Conservation (phyloP, 2,888 invertebrate species). For the Harpalus rubripes region DNA sequence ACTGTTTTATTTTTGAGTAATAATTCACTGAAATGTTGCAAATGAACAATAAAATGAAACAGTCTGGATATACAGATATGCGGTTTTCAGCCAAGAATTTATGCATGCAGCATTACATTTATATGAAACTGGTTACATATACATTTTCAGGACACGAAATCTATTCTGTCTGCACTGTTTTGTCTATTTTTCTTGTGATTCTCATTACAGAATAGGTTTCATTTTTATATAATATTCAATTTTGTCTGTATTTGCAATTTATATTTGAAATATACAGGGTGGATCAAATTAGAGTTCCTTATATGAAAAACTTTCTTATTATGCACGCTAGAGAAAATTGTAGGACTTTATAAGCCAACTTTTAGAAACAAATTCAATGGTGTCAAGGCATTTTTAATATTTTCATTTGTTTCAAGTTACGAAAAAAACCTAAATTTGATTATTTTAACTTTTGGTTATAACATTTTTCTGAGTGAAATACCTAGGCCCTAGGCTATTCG, state of each 20-base stretch:
- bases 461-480: no score
- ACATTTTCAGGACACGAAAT: conserved; percentile 3
- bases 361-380: no score
- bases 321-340: no score
- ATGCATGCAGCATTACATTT: conserved; percentile 54
- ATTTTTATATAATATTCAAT: neutral
- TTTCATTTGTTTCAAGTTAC: no score
- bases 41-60: conserved; percentile 7
- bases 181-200: neutral
- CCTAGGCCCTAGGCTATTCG: no score
- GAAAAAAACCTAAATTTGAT: no score
- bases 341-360: no score
- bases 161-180: neutral
- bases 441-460: no score
- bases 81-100: conserved; percentile 47
- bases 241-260: neutral
- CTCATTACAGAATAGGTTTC: neutral
- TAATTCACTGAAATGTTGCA: neutral
- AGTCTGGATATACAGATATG: conserved; percentile 24
- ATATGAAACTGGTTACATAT: conserved; percentile 55
- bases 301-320: no score
- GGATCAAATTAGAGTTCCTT: no score
- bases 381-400: no score
- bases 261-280: neutral
- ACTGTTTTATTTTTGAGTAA: conserved; percentile 17